phyloP scores from a whole-genome alignment of 2,888 invertebrate genomes.

The Rotaria macrura region DNA sequence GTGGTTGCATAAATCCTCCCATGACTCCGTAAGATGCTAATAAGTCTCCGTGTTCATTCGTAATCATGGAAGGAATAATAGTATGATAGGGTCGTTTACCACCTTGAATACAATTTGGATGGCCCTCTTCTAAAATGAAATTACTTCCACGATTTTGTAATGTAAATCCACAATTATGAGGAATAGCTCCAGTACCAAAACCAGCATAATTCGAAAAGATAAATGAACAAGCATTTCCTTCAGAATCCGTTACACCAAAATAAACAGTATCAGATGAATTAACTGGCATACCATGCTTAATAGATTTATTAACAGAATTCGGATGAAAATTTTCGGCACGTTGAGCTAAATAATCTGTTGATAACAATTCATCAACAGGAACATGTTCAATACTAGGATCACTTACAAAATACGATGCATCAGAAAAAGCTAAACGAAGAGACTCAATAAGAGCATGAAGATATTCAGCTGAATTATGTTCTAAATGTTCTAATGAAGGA shows the following conservation, averaged over 20 bases:
- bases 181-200: slow-evolving; percentile 49
- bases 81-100: slow-evolving; percentile 46
- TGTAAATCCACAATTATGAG: slow-evolving; percentile 49
- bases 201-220: slow-evolving; percentile 49
- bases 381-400: slow-evolving; percentile 40
- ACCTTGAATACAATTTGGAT: slow-evolving; percentile 43
- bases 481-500: slow-evolving; percentile 38
- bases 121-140: slow-evolving; percentile 41
- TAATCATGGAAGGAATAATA: slow-evolving; percentile 48
- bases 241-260: slow-evolving; percentile 45
- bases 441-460: slow-evolving; percentile 49
- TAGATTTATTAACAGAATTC: slow-evolving; percentile 37
- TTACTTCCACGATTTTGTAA: slow-evolving; percentile 46
- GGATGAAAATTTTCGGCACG: slow-evolving; percentile 42
- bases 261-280: slow-evolving; percentile 46
- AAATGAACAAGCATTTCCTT: slow-evolving; percentile 51
- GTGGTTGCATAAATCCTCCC: slow-evolving; percentile 49
- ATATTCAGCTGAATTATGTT: slow-evolving; percentile 47
- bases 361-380: slow-evolving; percentile 42
- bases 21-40: slow-evolving; percentile 45
- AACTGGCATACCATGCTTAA: slow-evolving; percentile 36
- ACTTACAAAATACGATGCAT: background rate
- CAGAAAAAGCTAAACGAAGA: slow-evolving; percentile 45
- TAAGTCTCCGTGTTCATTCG: slow-evolving; percentile 40
- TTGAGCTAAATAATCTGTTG: slow-evolving; percentile 44